phyloP scores from a whole-genome alignment of 2,113 vertebrate genomes.

The Sturnus vulgaris region DNA sequence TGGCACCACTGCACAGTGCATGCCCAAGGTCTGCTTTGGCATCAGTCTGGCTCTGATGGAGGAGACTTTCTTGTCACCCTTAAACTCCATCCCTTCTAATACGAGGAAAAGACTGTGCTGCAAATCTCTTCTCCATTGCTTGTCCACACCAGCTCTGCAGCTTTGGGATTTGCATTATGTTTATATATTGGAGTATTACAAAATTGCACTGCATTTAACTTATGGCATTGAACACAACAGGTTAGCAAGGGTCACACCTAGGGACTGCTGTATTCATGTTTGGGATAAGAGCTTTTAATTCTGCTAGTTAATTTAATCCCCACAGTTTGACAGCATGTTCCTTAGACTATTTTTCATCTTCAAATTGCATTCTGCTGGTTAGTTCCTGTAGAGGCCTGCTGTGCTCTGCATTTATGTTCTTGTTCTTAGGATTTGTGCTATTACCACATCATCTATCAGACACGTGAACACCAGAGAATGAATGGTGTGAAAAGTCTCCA shows the following conservation, averaged over 20 bases:
- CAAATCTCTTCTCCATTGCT: background rate
- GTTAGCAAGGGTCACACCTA: background rate
- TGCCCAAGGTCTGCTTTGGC: background rate
- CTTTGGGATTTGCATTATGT: background rate
- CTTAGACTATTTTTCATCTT: conserved; percentile 35
- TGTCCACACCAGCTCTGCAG: background rate
- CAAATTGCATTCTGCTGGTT: conserved; percentile 10
- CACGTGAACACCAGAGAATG: background rate
- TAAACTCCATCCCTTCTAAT: background rate
- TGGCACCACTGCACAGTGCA: rapidly evolving
- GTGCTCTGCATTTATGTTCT: background rate
- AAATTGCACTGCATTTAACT: background rate
- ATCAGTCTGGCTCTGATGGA: background rate
- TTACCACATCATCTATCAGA: background rate
- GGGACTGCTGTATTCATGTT: background rate
- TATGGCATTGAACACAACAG: background rate
- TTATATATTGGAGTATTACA: background rate
- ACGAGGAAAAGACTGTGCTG: background rate
- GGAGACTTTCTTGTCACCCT: background rate
- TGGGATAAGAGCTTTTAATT: conserved; percentile 33
- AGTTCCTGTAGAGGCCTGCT: conserved; percentile 18
- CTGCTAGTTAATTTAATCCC: conserved; percentile 17
- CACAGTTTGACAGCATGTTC: background rate
- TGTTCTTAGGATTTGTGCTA: background rate
- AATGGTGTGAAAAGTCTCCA: background rate